These are phyloP conservation scores for Urocolius indicus DNA, from an alignment of 2,113 vertebrate genomes.

Conservation along the genomic window DNA sequence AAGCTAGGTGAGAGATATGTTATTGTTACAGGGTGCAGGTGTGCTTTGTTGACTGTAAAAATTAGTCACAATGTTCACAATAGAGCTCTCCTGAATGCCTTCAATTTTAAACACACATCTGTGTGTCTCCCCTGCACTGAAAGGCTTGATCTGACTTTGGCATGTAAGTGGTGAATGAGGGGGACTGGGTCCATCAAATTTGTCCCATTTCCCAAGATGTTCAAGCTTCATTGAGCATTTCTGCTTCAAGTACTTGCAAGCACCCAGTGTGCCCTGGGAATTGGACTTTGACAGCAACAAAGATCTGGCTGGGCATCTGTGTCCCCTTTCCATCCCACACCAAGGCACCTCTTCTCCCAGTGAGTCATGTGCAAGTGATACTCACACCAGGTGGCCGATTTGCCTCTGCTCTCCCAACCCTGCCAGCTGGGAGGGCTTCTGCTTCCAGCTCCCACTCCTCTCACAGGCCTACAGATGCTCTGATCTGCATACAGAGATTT, in stretches of 20 bases:
- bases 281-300: neutral
- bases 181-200: neutral
- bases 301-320: neutral
- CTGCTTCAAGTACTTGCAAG: neutral
- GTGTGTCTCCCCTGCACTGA: neutral
- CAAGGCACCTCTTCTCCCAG: neutral
- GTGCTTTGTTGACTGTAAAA: neutral
- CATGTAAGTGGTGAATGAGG: rapidly evolving
- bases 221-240: neutral
- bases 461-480: neutral
- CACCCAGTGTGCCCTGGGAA: neutral
- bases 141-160: neutral
- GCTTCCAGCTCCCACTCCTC: neutral
- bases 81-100: neutral
- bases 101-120: neutral
- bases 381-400: neutral
- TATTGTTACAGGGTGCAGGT: neutral
- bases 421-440: neutral
- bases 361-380: neutral
- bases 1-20: neutral
- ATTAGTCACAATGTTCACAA: neutral
- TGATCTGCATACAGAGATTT: neutral
- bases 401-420: neutral
- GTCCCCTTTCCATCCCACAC: neutral
- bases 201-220: neutral